A percentile compares a stretch with the other conserved stretches of the same genome.
phyloP scores from a whole-genome alignment of 2,113 vertebrate genomes.

The Turnix velox region DNA sequence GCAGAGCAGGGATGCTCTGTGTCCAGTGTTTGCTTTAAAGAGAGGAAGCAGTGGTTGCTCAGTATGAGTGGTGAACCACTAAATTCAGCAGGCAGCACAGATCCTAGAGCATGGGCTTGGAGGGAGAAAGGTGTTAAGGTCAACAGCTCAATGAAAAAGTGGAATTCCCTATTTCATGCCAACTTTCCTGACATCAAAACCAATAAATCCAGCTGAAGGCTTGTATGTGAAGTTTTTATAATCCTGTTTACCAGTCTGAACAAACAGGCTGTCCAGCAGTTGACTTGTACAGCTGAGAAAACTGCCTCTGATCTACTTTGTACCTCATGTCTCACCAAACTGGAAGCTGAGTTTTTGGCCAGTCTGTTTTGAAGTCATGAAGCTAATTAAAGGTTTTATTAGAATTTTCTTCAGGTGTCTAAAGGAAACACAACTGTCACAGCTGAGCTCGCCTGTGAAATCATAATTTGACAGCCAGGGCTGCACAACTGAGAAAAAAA shows the following conservation, averaged over 20 bases:
- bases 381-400: neutral
- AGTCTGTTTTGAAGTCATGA: neutral
- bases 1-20: neutral
- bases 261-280: neutral
- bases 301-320: neutral
- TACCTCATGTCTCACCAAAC: neutral
- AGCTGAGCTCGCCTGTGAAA: neutral
- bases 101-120: accelerated
- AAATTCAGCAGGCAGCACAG: neutral
- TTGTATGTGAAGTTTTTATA: neutral
- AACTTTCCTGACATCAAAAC: neutral
- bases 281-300: neutral
- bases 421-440: neutral
- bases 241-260: neutral
- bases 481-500: neutral
- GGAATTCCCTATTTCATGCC: neutral
- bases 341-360: neutral
- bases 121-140: neutral
- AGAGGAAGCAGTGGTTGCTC: neutral
- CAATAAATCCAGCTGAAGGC: neutral
- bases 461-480: neutral
- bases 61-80: neutral
- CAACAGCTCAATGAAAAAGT: neutral
- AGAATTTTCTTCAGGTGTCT: neutral
- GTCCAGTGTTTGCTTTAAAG: neutral